These are phyloP conservation scores for Podocnemis expansa DNA, from an alignment of 2,113 vertebrate species.

Conservation along the genomic window DNA sequence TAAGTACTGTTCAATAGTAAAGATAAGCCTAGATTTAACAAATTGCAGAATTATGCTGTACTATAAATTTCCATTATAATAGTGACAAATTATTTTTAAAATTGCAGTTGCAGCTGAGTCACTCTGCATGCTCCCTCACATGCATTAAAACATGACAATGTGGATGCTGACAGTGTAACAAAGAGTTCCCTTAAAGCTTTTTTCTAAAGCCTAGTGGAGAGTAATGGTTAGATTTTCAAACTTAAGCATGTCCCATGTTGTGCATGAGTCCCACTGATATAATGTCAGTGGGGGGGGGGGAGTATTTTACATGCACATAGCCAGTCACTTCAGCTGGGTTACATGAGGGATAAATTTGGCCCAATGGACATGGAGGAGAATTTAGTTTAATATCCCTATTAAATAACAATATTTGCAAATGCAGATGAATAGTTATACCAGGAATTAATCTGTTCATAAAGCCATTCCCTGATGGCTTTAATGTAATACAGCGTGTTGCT, in stretches of 20 bases:
- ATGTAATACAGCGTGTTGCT: background rate
- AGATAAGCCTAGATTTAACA: background rate
- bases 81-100: background rate
- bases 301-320: too few relatives aligned
- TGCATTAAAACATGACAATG: background rate
- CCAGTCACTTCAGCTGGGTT: background rate
- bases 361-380: background rate
- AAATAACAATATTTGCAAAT: background rate
- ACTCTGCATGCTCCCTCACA: background rate
- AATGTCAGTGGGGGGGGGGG: too few relatives aligned
- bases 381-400: background rate
- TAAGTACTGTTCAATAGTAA: background rate
- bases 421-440: background rate
- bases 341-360: background rate
- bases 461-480: background rate
- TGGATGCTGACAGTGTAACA: background rate
- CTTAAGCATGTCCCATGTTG: background rate
- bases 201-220: background rate
- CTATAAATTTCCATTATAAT: background rate
- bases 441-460: too few relatives aligned
- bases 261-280: too few relatives aligned
- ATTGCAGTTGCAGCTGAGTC: background rate
- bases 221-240: background rate
- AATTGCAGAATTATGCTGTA: background rate
- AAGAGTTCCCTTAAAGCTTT: background rate